These are phyloP conservation scores for Marronus borbonicus DNA, from an alignment of 2,888 invertebrate genomes.

Conservation along the genomic window DNA sequence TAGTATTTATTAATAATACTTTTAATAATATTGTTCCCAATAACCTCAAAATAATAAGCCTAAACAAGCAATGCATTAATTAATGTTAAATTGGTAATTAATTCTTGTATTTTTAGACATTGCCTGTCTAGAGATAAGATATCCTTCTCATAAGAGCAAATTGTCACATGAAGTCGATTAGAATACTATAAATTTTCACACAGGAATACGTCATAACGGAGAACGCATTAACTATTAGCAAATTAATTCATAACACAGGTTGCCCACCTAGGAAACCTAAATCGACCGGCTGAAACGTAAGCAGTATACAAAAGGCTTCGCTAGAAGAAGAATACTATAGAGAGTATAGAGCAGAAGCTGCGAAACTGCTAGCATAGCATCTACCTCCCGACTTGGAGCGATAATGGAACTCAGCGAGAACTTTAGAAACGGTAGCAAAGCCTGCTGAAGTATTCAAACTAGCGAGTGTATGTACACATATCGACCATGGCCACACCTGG, in stretches of 20 bases:
- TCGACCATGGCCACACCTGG: slow-evolving; percentile 54
- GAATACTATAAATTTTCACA: no score
- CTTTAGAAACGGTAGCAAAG: not conserved
- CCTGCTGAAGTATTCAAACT: slow-evolving; percentile 8
- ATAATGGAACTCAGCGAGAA: not conserved
- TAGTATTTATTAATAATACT: no score
- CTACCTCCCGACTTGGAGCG: not conserved
- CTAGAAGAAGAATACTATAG: not conserved
- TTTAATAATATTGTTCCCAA: no score
- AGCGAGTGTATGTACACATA: slow-evolving; percentile 19
- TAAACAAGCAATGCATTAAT: no score
- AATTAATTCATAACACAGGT: not conserved
- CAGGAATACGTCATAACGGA: no score
- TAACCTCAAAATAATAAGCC: no score
- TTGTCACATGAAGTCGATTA: no score
- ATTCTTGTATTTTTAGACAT: no score
- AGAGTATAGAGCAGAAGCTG: not conserved
- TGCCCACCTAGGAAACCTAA: not conserved
- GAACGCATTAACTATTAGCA: not conserved
- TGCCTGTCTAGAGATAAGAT: no score
- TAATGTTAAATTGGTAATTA: no score
- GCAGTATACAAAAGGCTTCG: not conserved
- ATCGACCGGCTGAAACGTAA: not conserved
- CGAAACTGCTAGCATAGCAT: not conserved
- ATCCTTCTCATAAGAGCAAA: no score